Evolutionary conservation across 2,888 invertebrate species (phyloP).

Genomic region (Mimas tiliae): DNA sequence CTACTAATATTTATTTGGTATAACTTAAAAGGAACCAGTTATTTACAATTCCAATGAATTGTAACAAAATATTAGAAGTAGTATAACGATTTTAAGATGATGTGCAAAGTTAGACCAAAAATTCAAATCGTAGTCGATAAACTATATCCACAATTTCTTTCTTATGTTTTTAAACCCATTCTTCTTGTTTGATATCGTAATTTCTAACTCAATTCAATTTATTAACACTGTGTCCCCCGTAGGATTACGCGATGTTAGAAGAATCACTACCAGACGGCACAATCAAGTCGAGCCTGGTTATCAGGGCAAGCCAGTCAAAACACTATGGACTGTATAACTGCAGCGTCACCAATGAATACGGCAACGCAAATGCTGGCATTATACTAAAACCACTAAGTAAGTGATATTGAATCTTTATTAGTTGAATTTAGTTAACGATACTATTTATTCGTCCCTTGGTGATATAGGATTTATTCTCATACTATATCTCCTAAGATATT

Average conservation of each 20-base stretch:
- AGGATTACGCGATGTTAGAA: slow-evolving; percentile 89
- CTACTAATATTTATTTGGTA: too few relatives aligned
- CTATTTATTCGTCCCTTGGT: neutral
- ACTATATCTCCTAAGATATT: too few relatives aligned
- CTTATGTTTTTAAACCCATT: too few relatives aligned
- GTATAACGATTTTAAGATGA: too few relatives aligned
- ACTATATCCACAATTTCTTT: neutral
- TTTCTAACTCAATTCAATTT: neutral
- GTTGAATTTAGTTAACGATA: neutral
- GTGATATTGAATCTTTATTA: slow-evolving; percentile 56
- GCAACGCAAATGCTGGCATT: slow-evolving; percentile 93
- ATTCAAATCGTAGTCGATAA: too few relatives aligned
- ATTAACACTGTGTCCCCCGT: slow-evolving; percentile 32
- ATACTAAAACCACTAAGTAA: slow-evolving; percentile 94
- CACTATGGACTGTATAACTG: slow-evolving; percentile 98
- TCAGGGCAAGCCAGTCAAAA: slow-evolving; percentile 91
- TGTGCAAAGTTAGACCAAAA: too few relatives aligned
- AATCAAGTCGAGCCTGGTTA: slow-evolving; percentile 93
- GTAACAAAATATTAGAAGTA: too few relatives aligned
- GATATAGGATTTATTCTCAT: too few relatives aligned
- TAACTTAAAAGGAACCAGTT: too few relatives aligned
- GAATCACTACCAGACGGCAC: slow-evolving; percentile 89
- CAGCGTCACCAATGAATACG: slow-evolving; percentile 95
- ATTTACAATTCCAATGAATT: too few relatives aligned
- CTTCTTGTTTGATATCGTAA: too few relatives aligned